Conservation (phyloP, 2,888 invertebrate species). For the Rhagonycha fulva region DNA sequence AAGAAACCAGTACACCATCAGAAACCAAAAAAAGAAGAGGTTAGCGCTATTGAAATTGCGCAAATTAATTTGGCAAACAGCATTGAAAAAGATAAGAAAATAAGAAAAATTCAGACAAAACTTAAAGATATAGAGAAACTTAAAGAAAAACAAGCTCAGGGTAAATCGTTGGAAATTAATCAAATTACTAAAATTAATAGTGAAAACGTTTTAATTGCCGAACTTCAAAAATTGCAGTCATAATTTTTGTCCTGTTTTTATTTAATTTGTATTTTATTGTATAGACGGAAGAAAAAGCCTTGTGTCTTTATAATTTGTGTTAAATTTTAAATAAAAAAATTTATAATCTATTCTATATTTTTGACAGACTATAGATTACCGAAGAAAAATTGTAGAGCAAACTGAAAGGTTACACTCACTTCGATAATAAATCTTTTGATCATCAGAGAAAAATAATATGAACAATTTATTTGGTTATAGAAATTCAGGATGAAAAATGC, state of each 20-base stretch:
- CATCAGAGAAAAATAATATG: background rate
- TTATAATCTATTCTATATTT: no score
- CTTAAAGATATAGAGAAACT: conserved; percentile 87
- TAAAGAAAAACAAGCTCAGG: conserved; percentile 78
- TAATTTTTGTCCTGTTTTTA: conserved; percentile 53
- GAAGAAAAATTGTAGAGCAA: no score
- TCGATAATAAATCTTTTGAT: no score
- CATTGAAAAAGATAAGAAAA: conserved; percentile 85
- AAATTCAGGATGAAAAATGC: background rate
- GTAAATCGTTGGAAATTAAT: conserved; percentile 84
- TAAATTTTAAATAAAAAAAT: no score
- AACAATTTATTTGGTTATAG: no score
- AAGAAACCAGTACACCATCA: conserved; percentile 80
- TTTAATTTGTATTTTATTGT: no score
- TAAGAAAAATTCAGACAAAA: conserved; percentile 85
- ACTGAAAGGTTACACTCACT: no score
- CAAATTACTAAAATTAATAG: conserved; percentile 85
- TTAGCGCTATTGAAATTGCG: conserved; percentile 42
- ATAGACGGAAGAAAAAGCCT: no score
- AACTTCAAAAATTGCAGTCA: conserved; percentile 73
- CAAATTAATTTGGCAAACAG: conserved; percentile 65
- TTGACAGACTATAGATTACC: no score
- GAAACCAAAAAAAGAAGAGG: conserved; percentile 59
- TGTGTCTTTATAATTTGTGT: no score
- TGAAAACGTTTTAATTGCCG: conserved; percentile 74